phyloP scores from a whole-genome alignment of 2,888 invertebrate genomes.

The Calliopum simillimum region DNA sequence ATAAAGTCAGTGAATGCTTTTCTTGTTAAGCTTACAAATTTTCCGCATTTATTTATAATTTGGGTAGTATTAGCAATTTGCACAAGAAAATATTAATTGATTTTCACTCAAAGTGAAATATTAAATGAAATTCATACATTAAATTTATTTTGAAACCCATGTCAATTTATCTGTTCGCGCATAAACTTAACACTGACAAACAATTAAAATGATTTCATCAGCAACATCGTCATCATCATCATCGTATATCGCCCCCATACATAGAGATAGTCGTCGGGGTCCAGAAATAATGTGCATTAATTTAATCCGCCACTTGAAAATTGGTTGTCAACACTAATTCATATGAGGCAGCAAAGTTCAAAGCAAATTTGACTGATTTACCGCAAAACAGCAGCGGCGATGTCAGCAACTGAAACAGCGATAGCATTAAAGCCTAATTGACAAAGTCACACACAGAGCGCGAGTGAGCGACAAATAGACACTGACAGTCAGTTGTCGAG shows the following conservation, averaged over 20 bases:
- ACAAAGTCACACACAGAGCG: constrained; percentile 20
- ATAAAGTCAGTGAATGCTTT: background rate
- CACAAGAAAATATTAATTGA: no score
- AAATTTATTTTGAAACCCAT: no score
- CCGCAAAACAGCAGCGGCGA: constrained; percentile 9
- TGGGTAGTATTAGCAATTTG: no score
- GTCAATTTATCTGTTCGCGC: no score
- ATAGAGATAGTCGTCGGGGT: no score
- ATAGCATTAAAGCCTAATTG: constrained; percentile 28
- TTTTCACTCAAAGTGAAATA: no score
- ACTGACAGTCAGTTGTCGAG: background rate
- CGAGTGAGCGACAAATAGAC: background rate
- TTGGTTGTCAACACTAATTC: constrained; percentile 35
- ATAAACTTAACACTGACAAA: constrained; percentile 14
- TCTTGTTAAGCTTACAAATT: no score
- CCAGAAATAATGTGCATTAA: constrained; percentile 10
- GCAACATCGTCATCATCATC: background rate
- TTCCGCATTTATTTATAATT: no score
- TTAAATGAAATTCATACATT: no score
- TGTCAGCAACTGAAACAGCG: background rate
- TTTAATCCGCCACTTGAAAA: constrained; percentile 34
- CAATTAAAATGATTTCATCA: constrained; percentile 26
- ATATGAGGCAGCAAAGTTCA: constrained; percentile 32
- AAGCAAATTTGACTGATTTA: constrained; percentile 17
- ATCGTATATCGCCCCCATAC: no score